A percentile compares a stretch with the other conserved stretches of the same genome.
These are phyloP conservation scores for Stigmatopora nigra DNA, from an alignment of 2,113 vertebrate species.

Conservation along the genomic window DNA sequence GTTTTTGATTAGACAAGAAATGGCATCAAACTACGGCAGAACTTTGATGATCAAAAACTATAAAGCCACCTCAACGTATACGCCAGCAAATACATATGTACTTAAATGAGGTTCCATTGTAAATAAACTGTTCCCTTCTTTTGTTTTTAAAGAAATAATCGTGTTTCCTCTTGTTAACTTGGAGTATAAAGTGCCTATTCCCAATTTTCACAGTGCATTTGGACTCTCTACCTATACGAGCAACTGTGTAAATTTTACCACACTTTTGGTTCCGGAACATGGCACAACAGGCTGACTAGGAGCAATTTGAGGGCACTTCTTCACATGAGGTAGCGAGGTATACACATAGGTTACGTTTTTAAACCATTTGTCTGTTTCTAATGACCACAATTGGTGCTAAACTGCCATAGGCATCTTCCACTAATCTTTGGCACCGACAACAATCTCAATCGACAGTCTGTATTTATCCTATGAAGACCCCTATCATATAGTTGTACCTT, in stretches of 20 bases:
- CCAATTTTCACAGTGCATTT: neutral
- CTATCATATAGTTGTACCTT: neutral
- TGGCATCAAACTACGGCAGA: neutral
- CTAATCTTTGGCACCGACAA: conserved; percentile 54
- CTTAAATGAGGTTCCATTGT: neutral
- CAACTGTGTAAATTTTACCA: conserved; percentile 7
- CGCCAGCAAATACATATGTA: neutral
- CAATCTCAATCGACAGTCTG: conserved; percentile 23
- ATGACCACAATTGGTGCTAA: conserved; percentile 13
- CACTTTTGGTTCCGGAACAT: conserved; percentile 43
- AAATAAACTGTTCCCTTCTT: neutral
- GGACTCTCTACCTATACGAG: neutral
- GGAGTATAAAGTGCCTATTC: neutral
- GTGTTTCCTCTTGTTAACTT: neutral
- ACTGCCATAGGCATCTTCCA: conserved; percentile 16
- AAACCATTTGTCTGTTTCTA: conserved; percentile 34
- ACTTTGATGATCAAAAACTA: neutral
- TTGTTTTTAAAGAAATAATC: neutral
- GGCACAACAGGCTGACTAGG: conserved; percentile 55
- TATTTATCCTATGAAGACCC: conserved; percentile 23
- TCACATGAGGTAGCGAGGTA: conserved; percentile 69
- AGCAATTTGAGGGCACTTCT: conserved; percentile 69
- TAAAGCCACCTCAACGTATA: neutral
- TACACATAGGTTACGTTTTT: conserved; percentile 35
- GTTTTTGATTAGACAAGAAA: neutral